Base-by-base conservation (phyloP, 2,888 invertebrate genomes). In the Drosophila lacicola region DNA sequence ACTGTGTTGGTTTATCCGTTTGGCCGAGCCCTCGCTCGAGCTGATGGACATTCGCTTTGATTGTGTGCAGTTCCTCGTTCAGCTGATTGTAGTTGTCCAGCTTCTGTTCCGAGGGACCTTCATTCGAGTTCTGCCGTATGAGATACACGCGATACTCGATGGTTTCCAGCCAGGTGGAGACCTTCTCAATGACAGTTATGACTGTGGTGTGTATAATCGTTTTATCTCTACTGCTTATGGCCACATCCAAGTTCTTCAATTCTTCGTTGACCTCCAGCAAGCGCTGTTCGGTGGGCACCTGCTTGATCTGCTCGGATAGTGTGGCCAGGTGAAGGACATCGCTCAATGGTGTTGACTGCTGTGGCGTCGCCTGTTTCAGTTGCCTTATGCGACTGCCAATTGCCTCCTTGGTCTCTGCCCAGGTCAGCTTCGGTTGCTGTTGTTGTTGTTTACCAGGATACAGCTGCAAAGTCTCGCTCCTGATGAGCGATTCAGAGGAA, bases 121-220 rank as follows among this genome's bases (percentile, higher is more conserved):
- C 93, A 19, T 93, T 93, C 0, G 93, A 93, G 90, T 94, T 93
- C 76, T 94, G 94, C n/a, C 93, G 90, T 68, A 94, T 94, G 25
- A 95, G 90, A 81, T 95, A 95, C 49, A 97, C 96, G 82, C 95
- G 94, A 79, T 96, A 96, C 90, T 97, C 96, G 66, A 97, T 96
- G 29, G 96, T 96, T 92, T 97, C 96, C 45, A 97, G 91, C 96
- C 97, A 97, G 13, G 95, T 95, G 0, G 96, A 96, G 44, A 97
- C 95, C 0, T 95, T 96, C 91, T 97, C 96, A 49, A 97, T 95
- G 0, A 96, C 95, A 21, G 95, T 95, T 10, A 96, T 94, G 11
- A 97, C 93, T 44, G 95, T 95, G 80, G 94, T 95, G 91, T 96
- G 96, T 42, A 95, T 94, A 13, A 94, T 92, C 0, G 93, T 91